Conservation (phyloP, 1,140 invertebrate genomes). For the Scaptomyza montana region DNA sequence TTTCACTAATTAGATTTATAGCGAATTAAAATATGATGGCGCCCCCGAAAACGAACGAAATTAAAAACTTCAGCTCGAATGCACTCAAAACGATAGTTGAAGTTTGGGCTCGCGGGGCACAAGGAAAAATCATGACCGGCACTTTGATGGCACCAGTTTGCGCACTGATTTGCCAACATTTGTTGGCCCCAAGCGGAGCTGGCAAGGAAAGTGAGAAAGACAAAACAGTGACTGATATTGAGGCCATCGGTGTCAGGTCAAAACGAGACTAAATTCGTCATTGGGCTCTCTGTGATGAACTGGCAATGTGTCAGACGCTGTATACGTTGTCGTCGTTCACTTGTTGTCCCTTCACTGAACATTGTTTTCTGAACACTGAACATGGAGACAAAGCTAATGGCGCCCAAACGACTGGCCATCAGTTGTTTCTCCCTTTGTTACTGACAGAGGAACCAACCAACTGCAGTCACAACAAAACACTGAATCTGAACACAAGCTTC, state of each 20-base stretch:
- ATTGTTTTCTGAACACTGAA: not conserved
- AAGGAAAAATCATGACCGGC: constrained; percentile 39
- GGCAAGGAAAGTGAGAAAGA: constrained; percentile 11
- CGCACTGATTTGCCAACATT: constrained; percentile 71
- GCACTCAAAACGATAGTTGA: not conserved
- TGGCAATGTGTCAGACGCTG: constrained; percentile 72
- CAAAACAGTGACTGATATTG: constrained; percentile 26
- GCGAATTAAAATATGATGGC: constrained; percentile 69
- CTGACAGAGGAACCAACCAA: constrained; percentile 11
- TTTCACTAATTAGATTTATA: constrained; percentile 82
- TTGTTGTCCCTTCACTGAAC: constrained; percentile 21
- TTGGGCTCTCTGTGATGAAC: constrained; percentile 69
- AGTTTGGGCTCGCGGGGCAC: constrained; percentile 1
- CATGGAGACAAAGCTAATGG: constrained; percentile 60
- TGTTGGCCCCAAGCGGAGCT: constrained; percentile 42
- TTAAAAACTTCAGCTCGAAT: constrained; percentile 80
- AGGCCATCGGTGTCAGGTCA: constrained; percentile 61
- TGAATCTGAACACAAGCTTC: not conserved
- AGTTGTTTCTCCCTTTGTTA: constrained; percentile 69
- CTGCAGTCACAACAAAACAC: constrained; percentile 2
- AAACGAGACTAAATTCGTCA: constrained; percentile 74
- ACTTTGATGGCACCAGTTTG: constrained; percentile 63
- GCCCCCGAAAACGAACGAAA: constrained; percentile 39
- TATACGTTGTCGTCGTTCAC: constrained; percentile 22
- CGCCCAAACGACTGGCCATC: constrained; percentile 75